Evolutionary conservation across 1,140 invertebrate genomes (phyloP), one percentile per base, ranked within the genome.

Genomic region (Heliothis subflexa): DNA sequence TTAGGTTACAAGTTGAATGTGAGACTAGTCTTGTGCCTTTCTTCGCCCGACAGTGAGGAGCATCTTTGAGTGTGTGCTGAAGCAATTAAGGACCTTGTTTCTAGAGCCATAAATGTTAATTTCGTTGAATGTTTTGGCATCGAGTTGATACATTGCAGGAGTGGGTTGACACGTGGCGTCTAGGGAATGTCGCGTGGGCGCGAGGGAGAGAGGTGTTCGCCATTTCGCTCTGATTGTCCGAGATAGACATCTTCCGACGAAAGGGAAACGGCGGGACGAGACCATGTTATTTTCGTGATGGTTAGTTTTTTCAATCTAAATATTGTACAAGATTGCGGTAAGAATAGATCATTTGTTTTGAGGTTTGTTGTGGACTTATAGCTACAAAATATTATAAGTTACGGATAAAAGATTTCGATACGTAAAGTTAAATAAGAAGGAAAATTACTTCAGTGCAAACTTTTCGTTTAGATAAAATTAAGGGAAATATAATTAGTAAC

Each of bases 171-270:
- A 90, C 88, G 88, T 89, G 89, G 85, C 82, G 83, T 85, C 81
- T 85, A 84, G 88, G 85, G 83, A 85, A 81, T 82, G 84, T 83
- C 82, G 79, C 79, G 82, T 81, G 77, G 73, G 89, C 55, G 81
- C 47, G 83, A 90, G 54, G 57, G 88, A 87, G 89, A 87, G 33
- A 68, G 64, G 45, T 59, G 79, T 50, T 81, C 59, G 64, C 50
- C 59, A 18, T 87, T 78, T 81, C 82, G 50, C 81, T 88, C 82
- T 78, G 78, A 85, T 83, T 81, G 82, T 78, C 80, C 81, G 82
- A 90, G 88, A 89, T 91, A 89, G 81, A 87, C 79, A 85, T 88
- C 79, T 89, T 87, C 82, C 81, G 79, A 85, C 83, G 88, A 90
- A 91, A 89, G 86, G 87, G 87, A 88, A 91, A 90, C 87, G 83